Conservation (phyloP, 2,888 invertebrate genomes). For the Acleris sparsana region DNA sequence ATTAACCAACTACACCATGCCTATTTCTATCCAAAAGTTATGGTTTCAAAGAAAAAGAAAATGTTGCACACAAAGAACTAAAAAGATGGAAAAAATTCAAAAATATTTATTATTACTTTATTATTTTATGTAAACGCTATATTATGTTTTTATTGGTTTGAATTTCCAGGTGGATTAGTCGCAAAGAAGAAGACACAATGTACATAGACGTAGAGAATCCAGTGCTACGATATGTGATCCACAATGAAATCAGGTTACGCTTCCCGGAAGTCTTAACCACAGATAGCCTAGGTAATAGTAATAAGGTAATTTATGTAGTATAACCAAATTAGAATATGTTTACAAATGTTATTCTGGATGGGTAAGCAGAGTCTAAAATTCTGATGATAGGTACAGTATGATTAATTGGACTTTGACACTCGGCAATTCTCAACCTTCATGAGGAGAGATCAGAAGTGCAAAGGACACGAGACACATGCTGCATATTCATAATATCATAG, state of each 20-base stretch:
- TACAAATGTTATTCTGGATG: neutral
- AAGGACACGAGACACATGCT: too few relatives aligned
- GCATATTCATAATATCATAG: too few relatives aligned
- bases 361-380: neutral
- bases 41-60: too few relatives aligned
- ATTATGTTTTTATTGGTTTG: neutral
- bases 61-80: neutral
- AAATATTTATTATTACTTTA: neutral
- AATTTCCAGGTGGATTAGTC: constrained; percentile 60
- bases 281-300: constrained; percentile 79
- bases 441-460: too few relatives aligned
- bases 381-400: neutral
- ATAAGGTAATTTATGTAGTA: constrained; percentile 67
- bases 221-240: constrained; percentile 82
- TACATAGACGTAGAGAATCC: constrained; percentile 72
- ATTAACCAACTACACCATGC: too few relatives aligned
- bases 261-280: constrained; percentile 77
- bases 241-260: constrained; percentile 81
- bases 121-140: neutral
- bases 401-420: too few relatives aligned
- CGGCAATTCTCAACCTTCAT: too few relatives aligned
- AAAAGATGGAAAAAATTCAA: too few relatives aligned
- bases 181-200: constrained; percentile 62
- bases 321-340: neutral
- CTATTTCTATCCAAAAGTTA: too few relatives aligned